Evolutionary conservation across 2,113 vertebrate genomes (phyloP).

Genomic region (Junco hyemalis): DNA sequence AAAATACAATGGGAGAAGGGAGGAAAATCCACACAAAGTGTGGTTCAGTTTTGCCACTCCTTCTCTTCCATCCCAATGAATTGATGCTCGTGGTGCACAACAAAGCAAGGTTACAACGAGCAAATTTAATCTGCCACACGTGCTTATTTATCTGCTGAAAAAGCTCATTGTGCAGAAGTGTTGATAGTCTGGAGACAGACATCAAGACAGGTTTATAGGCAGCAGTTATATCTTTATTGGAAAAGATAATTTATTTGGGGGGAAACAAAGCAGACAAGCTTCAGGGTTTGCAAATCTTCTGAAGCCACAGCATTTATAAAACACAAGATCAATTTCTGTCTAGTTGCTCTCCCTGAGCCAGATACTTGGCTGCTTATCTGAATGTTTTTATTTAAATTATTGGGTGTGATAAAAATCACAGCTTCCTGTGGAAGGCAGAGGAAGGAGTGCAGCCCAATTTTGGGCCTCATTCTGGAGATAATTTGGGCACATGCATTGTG

Average conservation of each 20-base stretch:
- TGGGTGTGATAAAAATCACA: slow-evolving; percentile 54
- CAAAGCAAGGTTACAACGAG: background rate
- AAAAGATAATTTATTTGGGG: slow-evolving; percentile 27
- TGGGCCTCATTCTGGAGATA: background rate
- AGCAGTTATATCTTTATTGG: slow-evolving; percentile 55
- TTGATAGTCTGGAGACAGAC: slow-evolving; percentile 52
- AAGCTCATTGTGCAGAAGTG: background rate
- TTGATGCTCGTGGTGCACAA: background rate
- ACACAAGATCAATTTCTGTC: slow-evolving; percentile 23
- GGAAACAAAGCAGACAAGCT: slow-evolving; percentile 25
- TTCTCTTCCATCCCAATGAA: background rate
- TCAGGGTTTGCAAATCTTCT: background rate
- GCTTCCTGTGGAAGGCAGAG: slow-evolving; percentile 27
- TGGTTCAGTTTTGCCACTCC: background rate
- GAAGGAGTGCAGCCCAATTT: background rate
- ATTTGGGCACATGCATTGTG: background rate
- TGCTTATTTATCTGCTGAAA: background rate
- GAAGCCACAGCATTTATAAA: slow-evolving; percentile 25
- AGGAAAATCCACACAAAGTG: background rate
- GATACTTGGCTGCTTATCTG: slow-evolving; percentile 51
- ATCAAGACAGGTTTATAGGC: slow-evolving; percentile 58
- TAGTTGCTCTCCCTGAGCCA: background rate
- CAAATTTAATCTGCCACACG: background rate
- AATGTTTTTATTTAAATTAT: slow-evolving; percentile 48
- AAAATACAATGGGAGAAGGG: background rate